Conservation (phyloP, 2,888 invertebrate genomes). For the Linyphia triangularis region DNA sequence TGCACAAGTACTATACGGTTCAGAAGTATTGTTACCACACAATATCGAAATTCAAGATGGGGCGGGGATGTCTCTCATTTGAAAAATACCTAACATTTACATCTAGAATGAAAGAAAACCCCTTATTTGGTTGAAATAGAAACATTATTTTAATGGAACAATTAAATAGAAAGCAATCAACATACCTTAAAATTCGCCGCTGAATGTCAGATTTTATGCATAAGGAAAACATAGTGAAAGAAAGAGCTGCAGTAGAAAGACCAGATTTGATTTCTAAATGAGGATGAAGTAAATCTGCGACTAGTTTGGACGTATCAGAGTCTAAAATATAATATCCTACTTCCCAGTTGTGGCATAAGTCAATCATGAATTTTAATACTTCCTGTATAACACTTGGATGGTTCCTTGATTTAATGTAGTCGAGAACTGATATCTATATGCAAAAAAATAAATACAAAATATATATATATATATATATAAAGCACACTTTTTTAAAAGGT, state of each 20-base stretch:
- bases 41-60: no score
- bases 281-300: conserved; percentile 4
- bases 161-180: background rate
- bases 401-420: background rate
- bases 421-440: conserved; percentile 7
- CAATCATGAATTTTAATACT: conserved; percentile 25
- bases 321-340: conserved; percentile 19
- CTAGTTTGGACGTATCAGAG: background rate
- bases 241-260: conserved; percentile 10
- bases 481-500: no score
- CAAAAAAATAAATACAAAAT: no score
- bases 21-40: no score
- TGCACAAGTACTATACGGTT: no score
- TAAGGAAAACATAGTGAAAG: conserved; percentile 46
- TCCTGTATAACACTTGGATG: conserved; percentile 44
- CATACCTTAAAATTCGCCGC: background rate
- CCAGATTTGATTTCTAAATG: conserved; percentile 13
- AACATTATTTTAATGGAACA: no score
- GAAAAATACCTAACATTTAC: no score
- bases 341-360: conserved; percentile 18
- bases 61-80: no score
- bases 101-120: no score
- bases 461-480: no score
- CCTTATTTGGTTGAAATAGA: no score
- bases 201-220: conserved; percentile 10